Evolutionary conservation across 2,888 invertebrate genomes (phyloP).

Genomic region (Drosophila histrio): DNA sequence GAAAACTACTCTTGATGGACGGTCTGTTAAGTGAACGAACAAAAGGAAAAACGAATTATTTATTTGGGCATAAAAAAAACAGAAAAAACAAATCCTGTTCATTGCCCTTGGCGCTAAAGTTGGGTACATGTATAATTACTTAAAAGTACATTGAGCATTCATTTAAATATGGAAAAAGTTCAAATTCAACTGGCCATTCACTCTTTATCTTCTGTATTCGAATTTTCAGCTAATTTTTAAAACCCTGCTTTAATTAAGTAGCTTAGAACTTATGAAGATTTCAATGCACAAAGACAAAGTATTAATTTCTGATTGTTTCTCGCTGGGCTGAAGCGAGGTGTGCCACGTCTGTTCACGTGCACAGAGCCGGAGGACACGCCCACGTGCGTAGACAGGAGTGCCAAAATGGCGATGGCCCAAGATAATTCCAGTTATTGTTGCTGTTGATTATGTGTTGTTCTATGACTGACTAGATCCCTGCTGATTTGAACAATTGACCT

Average conservation of each 20-base stretch:
- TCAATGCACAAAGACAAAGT: neutral
- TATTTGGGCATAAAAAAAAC: neutral
- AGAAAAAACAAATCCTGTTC: neutral
- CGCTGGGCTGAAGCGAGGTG: neutral
- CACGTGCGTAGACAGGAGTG: conserved; percentile 3
- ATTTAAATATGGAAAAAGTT: neutral
- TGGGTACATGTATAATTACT: conserved; percentile 18
- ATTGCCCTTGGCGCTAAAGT: conserved; percentile 5
- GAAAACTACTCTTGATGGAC: conserved; percentile 87
- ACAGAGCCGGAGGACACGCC: conserved; percentile 19
- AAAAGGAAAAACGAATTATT: neutral
- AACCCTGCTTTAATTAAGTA: neutral
- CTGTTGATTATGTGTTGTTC: conserved; percentile 32
- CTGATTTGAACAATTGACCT: conserved; percentile 29
- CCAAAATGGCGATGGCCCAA: neutral
- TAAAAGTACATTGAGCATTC: conserved; percentile 2
- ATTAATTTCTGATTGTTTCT: neutral
- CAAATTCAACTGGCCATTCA: conserved; percentile 1
- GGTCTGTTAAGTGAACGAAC: conserved; percentile 63
- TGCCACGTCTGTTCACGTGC: neutral
- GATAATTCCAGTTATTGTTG: neutral
- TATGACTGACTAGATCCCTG: conserved; percentile 27
- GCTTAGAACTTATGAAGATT: neutral
- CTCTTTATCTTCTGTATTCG: neutral
- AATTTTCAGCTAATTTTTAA: neutral